Evolutionary conservation across 2,113 vertebrate species (phyloP).

Genomic region (Nematolebias whitei): DNA sequence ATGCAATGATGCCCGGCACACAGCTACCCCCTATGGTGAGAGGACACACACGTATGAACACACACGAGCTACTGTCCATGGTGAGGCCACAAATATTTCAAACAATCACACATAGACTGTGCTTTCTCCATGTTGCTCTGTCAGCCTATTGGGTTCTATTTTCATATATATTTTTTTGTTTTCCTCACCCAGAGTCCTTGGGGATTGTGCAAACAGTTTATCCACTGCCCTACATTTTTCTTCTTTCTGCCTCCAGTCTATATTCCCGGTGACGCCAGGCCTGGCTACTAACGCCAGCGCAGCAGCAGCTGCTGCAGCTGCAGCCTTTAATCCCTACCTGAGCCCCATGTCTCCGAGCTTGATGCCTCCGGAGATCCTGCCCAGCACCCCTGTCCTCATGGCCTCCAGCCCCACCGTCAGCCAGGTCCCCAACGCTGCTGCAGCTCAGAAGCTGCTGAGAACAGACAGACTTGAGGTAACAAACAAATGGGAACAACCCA

Average conservation of each 20-base stretch:
- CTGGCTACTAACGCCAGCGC: slow-evolving; percentile 84
- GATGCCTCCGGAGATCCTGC: slow-evolving; percentile 91
- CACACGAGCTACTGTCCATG: slow-evolving; percentile 50
- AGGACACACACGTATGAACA: slow-evolving; percentile 58
- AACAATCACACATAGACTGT: slow-evolving; percentile 5
- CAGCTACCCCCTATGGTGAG: slow-evolving; percentile 92
- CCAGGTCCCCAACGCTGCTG: slow-evolving; percentile 86
- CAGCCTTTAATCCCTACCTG: slow-evolving; percentile 98
- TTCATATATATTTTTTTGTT: not conserved
- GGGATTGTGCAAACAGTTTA: not conserved
- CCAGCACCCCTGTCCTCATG: slow-evolving; percentile 90
- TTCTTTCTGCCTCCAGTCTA: slow-evolving; percentile 81
- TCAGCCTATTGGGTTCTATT: not conserved
- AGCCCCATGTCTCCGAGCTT: slow-evolving; percentile 95
- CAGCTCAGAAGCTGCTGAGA: slow-evolving; percentile 95
- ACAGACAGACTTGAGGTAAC: slow-evolving; percentile 97
- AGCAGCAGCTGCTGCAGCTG: slow-evolving; percentile 83
- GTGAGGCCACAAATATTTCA: slow-evolving; percentile 37
- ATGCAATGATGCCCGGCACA: slow-evolving; percentile 96
- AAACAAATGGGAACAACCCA: not conserved
- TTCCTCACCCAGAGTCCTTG: not conserved
- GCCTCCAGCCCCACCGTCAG: slow-evolving; percentile 87
- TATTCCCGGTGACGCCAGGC: slow-evolving; percentile 94
- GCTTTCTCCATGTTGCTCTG: slow-evolving; percentile 12
- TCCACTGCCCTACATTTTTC: slow-evolving; percentile 3